Conservation (phyloP, 1,140 invertebrate species). For the Panagrolaimus sp. region DNA sequence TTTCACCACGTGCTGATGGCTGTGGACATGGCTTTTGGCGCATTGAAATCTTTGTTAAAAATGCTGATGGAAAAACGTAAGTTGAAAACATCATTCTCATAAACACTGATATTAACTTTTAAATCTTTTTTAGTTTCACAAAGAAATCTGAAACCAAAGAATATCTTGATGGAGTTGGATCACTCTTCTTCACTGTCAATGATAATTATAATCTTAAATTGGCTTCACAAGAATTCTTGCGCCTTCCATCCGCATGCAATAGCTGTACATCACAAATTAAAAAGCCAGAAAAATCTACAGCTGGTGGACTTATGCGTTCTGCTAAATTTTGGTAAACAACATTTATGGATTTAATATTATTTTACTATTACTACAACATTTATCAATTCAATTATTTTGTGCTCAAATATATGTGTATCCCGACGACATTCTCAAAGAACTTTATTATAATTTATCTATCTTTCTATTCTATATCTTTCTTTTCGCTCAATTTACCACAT, state of each 20-base stretch:
- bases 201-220: constrained; percentile 25
- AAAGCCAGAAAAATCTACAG: background rate
- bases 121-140: background rate
- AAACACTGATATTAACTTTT: background rate
- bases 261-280: constrained; percentile 6
- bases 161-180: constrained; percentile 30
- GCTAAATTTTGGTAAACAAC: constrained; percentile 5
- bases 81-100: background rate
- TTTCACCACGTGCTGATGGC: constrained; percentile 20
- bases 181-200: constrained; percentile 29
- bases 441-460: too few species aligned
- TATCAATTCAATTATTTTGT: too few species aligned
- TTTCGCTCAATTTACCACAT: too few species aligned
- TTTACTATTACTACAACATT: too few species aligned
- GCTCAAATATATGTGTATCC: too few species aligned
- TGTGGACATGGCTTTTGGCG: constrained; percentile 32
- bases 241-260: constrained; percentile 18
- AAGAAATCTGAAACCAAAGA: constrained; percentile 14
- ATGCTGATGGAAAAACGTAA: constrained; percentile 17
- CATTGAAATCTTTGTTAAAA: constrained; percentile 16
- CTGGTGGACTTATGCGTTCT: background rate
- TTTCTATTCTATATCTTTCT: too few species aligned
- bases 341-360: too few species aligned
- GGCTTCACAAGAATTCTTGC: constrained; percentile 24
- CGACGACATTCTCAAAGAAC: too few species aligned